phyloP scores from a whole-genome alignment of 2,888 invertebrate genomes.

The Philhelius pedissequus region DNA sequence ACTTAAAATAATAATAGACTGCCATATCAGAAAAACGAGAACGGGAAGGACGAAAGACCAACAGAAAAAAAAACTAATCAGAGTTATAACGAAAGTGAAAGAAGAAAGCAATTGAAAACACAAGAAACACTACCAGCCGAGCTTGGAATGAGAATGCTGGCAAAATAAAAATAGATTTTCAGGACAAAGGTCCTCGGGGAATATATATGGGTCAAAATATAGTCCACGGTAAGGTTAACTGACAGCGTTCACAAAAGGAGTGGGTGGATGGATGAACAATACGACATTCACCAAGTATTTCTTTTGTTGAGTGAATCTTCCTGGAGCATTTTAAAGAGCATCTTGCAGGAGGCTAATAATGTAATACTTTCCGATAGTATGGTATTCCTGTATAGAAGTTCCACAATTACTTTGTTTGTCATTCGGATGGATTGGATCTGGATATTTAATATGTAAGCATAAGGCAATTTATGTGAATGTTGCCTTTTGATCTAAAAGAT shows the following conservation, averaged over 20 bases:
- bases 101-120: slow-evolving; percentile 51
- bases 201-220: slow-evolving; percentile 50
- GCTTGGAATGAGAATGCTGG: slow-evolving; percentile 23
- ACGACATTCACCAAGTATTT: too few relatives aligned
- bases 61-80: slow-evolving; percentile 46
- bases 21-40: not conserved
- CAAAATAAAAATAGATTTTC: slow-evolving; percentile 25
- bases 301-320: not conserved
- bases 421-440: slow-evolving; percentile 1
- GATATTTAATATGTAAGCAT: not conserved
- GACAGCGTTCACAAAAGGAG: slow-evolving; percentile 16
- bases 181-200: slow-evolving; percentile 58
- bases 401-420: not conserved
- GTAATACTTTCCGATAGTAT: not conserved
- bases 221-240: slow-evolving; percentile 62
- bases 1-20: slow-evolving; percentile 47
- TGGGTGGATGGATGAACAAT: not conserved
- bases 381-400: not conserved
- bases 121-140: not conserved
- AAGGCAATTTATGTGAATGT: not conserved
- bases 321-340: slow-evolving; percentile 3
- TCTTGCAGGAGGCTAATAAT: slow-evolving; percentile 6
- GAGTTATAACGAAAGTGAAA: slow-evolving; percentile 61
- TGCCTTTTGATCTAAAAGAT: too few relatives aligned
- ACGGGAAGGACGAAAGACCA: not conserved